Conservation (phyloP, 1,140 invertebrate species). For the Pogonomyrmex californicus region DNA sequence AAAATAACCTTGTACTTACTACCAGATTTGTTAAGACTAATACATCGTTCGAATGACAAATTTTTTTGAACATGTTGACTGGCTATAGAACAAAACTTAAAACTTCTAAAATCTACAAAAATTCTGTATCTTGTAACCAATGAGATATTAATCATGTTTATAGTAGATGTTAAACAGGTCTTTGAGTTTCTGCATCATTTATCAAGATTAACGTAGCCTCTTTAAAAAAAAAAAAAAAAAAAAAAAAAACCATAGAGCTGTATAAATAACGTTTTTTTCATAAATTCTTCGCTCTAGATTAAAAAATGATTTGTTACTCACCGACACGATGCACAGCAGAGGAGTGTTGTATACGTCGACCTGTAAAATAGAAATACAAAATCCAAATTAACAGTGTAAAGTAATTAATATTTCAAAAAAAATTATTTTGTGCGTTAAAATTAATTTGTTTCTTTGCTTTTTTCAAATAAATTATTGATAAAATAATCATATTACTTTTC, state of each 20-base stretch:
- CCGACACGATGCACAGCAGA: background rate
- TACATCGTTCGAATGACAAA: no score
- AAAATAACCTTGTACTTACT: background rate
- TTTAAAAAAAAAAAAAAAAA: no score
- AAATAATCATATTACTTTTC: background rate
- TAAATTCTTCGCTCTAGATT: background rate
- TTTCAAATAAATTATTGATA: background rate
- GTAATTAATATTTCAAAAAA: background rate
- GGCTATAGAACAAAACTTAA: no score
- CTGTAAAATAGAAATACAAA: constrained; percentile 2
- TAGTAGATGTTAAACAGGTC: background rate
- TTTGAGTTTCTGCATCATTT: background rate
- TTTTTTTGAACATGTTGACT: no score
- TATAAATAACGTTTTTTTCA: background rate
- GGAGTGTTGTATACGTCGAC: background rate
- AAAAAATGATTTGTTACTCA: constrained; percentile 11
- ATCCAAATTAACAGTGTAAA: background rate
- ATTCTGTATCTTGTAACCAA: no score
- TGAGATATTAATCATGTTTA: background rate
- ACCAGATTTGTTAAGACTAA: background rate
- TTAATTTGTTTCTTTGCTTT: background rate
- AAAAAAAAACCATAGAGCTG: no score
- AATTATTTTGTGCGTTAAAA: no score
- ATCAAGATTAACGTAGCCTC: no score
- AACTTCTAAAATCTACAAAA: no score